phyloP scores from a whole-genome alignment of 1,140 invertebrate genomes.

The Atopsyche davidsoni region DNA sequence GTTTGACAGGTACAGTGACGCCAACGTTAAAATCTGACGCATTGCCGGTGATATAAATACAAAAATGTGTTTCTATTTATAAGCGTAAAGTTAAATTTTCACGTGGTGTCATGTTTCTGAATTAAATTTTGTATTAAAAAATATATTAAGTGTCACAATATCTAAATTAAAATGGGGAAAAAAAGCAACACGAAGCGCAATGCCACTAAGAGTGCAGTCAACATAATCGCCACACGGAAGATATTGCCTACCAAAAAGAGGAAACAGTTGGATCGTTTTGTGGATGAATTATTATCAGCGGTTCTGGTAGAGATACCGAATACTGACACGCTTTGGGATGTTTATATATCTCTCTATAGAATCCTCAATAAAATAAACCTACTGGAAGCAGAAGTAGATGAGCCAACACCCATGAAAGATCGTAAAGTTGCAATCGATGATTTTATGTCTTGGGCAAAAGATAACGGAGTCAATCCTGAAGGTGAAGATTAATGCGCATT shows the following conservation, averaged over 20 bases:
- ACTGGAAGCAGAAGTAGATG: not conserved
- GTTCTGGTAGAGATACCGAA: conserved; percentile 29
- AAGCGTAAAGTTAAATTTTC: too few relatives aligned
- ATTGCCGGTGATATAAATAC: too few relatives aligned
- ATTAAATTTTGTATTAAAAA: too few relatives aligned
- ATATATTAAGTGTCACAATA: too few relatives aligned
- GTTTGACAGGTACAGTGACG: too few relatives aligned
- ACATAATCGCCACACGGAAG: conserved; percentile 7
- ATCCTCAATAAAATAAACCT: conserved; percentile 30
- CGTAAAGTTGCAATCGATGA: conserved; percentile 18
- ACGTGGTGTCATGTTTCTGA: too few relatives aligned
- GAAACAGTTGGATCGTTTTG: conserved; percentile 39
- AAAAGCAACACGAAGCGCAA: conserved; percentile 9
- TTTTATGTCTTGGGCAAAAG: conserved; percentile 33
- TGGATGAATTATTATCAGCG: conserved; percentile 41
- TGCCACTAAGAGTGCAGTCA: not conserved
- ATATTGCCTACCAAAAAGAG: conserved; percentile 30
- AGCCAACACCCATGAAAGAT: not conserved
- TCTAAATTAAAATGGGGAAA: conserved; percentile 13
- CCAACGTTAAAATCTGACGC: too few relatives aligned
- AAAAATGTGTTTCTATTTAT: too few relatives aligned
- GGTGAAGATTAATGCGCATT: conserved; percentile 2
- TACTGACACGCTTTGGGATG: conserved; percentile 13
- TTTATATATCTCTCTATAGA: conserved; percentile 3
- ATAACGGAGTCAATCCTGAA: conserved; percentile 31